Conservation (phyloP, 2,888 invertebrate species). For the Eupeodes luniger region DNA sequence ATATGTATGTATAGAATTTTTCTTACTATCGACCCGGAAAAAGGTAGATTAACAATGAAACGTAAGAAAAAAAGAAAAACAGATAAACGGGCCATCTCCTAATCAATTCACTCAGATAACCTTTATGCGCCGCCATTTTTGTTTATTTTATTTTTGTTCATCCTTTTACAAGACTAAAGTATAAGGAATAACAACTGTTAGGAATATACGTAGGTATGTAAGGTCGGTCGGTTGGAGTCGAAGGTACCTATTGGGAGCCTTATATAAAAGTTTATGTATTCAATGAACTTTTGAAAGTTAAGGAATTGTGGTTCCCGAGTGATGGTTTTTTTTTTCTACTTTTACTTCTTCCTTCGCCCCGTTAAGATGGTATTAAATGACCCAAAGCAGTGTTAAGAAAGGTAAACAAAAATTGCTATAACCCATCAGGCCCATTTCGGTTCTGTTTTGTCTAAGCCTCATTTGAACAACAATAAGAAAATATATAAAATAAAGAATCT, state of each 20-base stretch:
- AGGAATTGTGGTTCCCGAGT: constrained; percentile 14
- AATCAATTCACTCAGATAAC: constrained; percentile 28
- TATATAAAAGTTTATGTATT: constrained; percentile 26
- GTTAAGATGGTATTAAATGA: constrained; percentile 16
- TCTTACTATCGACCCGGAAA: not conserved
- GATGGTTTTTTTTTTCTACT: not conserved
- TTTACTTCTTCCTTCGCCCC: not conserved
- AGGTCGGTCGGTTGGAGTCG: not conserved
- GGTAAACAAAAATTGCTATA: not conserved
- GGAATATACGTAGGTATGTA: no score
- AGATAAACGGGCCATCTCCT: not conserved
- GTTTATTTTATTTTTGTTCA: constrained; percentile 2
- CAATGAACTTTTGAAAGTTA: constrained; percentile 28
- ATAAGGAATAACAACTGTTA: not conserved
- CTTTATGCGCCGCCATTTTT: constrained; percentile 19
- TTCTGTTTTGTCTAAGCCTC: not conserved
- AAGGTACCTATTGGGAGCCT: not conserved
- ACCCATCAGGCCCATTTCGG: not conserved
- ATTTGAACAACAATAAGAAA: constrained; percentile 9
- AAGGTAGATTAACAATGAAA: constrained; percentile 7
- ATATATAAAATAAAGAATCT: constrained; percentile 45
- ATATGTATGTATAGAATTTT: not conserved
- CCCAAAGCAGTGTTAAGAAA: constrained; percentile 10
- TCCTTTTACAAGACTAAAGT: not conserved
- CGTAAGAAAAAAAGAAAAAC: not conserved